These are phyloP conservation scores for Drosophila nebulosa DNA, from an alignment of 1,140 invertebrate genomes.

Conservation along the genomic window DNA sequence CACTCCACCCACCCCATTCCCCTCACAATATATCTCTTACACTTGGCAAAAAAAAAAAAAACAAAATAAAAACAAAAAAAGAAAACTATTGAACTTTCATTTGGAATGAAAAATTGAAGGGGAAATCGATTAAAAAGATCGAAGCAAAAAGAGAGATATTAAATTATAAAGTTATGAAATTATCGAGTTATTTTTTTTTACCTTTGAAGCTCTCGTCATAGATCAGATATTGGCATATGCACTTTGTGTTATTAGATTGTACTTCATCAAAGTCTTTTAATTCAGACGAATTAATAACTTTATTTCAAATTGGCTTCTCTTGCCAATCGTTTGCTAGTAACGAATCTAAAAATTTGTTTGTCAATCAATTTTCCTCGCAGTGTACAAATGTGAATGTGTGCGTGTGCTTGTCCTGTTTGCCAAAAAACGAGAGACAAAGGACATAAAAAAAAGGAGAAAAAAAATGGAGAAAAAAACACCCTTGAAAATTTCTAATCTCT, in stretches of 20 bases:
- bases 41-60: no score
- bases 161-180: not conserved
- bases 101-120: not conserved
- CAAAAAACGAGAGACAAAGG: slow-evolving; percentile 67
- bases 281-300: no score
- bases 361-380: not conserved
- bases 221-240: no score
- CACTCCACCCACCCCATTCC: no score
- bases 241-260: no score
- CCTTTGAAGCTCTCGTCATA: no score
- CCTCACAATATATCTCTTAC: slow-evolving; percentile 26
- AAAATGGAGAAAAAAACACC: slow-evolving; percentile 54
- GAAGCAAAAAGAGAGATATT: not conserved
- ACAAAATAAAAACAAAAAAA: not conserved
- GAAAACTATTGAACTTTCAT: not conserved
- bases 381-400: slow-evolving; percentile 10
- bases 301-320: no score
- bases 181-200: no score
- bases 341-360: not conserved
- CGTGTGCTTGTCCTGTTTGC: slow-evolving; percentile 61
- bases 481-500: slow-evolving; percentile 78
- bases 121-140: not conserved
- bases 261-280: no score
- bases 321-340: no score
- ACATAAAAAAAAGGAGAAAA: slow-evolving; percentile 19